A percentile compares a stretch with the other conserved stretches of the same genome.
Evolutionary conservation across 2,113 vertebrate species (phyloP).

Genomic region (Panurus biarmicus): DNA sequence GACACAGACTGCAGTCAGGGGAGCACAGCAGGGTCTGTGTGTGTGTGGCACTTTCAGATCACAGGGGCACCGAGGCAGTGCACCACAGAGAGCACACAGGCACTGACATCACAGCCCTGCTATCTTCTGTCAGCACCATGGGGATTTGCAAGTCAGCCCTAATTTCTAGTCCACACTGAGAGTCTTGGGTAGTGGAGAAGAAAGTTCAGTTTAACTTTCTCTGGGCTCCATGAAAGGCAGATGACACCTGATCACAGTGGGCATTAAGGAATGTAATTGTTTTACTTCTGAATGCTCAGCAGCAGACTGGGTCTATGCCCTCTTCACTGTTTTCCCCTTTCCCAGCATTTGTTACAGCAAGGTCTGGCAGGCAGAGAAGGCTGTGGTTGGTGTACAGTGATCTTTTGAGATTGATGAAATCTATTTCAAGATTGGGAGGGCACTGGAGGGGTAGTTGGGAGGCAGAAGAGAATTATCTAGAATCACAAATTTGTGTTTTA

Average conservation of each 20-base stretch:
- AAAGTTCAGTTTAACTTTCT: not conserved
- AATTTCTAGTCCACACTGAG: not conserved
- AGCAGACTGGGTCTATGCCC: not conserved
- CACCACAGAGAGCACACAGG: not conserved
- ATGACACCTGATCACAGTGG: not conserved
- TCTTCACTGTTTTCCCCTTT: not conserved
- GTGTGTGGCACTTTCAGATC: not conserved
- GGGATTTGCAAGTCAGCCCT: not conserved
- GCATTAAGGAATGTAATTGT: not conserved
- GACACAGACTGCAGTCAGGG: slow-evolving; percentile 18
- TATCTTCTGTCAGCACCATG: not conserved
- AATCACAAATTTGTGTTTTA: not conserved
- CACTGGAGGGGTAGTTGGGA: not conserved
- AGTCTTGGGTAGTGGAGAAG: not conserved
- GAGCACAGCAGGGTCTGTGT: not conserved
- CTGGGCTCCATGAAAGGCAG: not conserved
- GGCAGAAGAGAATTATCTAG: not conserved
- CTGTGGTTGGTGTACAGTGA: not conserved
- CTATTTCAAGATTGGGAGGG: not conserved
- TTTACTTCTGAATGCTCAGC: not conserved
- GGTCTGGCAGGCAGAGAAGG: not conserved
- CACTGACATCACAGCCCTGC: not conserved
- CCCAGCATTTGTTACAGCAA: not conserved
- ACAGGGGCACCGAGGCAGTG: not conserved
- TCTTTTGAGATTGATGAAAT: not conserved